Evolutionary conservation across 2,888 invertebrate species (phyloP), one percentile per base, ranked within the genome.

Genomic region (Apodemia duryi): DNA sequence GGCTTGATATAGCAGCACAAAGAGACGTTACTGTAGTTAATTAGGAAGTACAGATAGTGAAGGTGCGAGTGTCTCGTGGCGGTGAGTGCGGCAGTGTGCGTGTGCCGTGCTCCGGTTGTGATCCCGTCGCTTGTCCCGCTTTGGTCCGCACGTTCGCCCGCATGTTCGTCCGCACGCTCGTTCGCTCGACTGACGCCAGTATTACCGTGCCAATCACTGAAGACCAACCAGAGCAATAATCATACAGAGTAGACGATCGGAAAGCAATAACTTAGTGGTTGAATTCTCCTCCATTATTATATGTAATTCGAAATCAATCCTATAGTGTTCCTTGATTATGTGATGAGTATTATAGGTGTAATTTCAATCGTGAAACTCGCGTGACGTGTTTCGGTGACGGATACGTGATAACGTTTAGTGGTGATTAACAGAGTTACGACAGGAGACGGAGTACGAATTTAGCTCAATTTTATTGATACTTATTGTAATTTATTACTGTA

Each of bases 381-480:
- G 4, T 11, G 43, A 10, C 41, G 63, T 57, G 63, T 64, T 60
- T 71, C 68, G 67, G 49, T 67, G 63, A 60, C 69, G 67, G 68
- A 65, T 63, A 21, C 65, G 67, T 63, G 67, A 66, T 66, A 66
- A 46, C 69, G 68, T 68, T 72, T 38, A 64, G 67, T 71, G 73
- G 71, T 68, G 75, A 71, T 73, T 70, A 69, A 71, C 66, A 70
- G 70, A 72, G 75, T 69, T 74, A 70, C 67, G 69, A 66, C 73
- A 68, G 75, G 77, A 74, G 78, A 75, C 77, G 82, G 79, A 75
- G 82, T 78, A 80, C 76, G 82, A 79, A 78, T 82, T 82, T 90
- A 90, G 90, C 90, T 90, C 90, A 90, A 90, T 90, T 90, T 86
- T 88, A 90, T 85, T 85, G 81, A 83, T 84, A 85, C 82, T 83